These are phyloP conservation scores for Cetoscarus ocellatus DNA, from an alignment of 2,797 vertebrate species.

Conservation along the genomic window DNA sequence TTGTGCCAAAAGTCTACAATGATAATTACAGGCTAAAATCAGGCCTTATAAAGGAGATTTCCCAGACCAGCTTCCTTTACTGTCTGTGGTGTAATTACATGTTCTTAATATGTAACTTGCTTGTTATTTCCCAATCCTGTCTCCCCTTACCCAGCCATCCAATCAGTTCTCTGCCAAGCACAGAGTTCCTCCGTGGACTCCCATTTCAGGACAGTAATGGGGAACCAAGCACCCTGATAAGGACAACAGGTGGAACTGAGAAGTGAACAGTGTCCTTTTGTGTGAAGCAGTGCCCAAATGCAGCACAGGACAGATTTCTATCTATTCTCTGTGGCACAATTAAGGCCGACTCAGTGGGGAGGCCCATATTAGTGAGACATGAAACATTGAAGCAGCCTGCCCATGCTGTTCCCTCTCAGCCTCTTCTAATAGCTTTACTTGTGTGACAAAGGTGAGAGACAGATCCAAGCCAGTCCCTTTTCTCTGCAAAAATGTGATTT, in stretches of 20 bases:
- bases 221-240: conserved; percentile 12
- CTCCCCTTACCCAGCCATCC: conserved; percentile 39
- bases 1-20: too few species aligned
- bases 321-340: conserved; percentile 60
- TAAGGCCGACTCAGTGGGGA: conserved; percentile 54
- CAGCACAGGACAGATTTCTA: conserved; percentile 38
- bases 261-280: conserved; percentile 27
- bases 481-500: conserved; percentile 52
- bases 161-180: conserved; percentile 23
- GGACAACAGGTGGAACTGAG: conserved; percentile 14
- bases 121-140: conserved; percentile 50
- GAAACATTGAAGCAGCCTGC: conserved; percentile 47
- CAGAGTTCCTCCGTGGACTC: conserved; percentile 14
- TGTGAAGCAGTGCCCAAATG: conserved; percentile 43
- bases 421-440: conserved; percentile 62
- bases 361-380: conserved; percentile 60
- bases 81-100: conserved; percentile 44
- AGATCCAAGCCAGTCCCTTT: conserved; percentile 34
- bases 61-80: background rate
- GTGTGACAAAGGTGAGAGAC: conserved; percentile 62
- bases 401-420: conserved; percentile 66
- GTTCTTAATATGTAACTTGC: conserved; percentile 63
- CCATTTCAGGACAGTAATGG: conserved; percentile 20
- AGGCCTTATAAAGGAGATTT: background rate
- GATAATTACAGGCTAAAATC: too few species aligned